A percentile compares a stretch with the other conserved stretches of the same genome.
Conservation (phyloP, 2,888 invertebrate genomes). For the Drosophila dives region DNA sequence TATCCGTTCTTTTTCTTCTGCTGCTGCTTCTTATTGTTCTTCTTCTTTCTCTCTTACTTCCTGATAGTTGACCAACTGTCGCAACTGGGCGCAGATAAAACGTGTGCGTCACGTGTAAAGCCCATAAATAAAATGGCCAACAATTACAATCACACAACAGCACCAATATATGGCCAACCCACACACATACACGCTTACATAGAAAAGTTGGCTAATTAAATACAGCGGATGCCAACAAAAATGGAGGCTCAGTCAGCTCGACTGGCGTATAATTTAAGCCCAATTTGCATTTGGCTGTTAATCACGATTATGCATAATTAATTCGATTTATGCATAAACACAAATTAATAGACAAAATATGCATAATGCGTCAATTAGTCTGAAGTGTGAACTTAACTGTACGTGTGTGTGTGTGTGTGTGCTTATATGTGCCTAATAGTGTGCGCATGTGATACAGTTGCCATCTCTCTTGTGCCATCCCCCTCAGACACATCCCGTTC, state of each 20-base stretch:
- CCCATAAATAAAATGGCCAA: conserved; percentile 56
- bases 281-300: conserved; percentile 77
- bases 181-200: conserved; percentile 8
- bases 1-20: conserved; percentile 17
- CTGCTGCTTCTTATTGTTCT: neutral
- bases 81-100: conserved; percentile 52
- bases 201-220: conserved; percentile 46
- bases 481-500: conserved; percentile 5
- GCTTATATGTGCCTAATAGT: neutral
- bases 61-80: conserved; percentile 51
- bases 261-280: conserved; percentile 55
- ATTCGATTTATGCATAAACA: conserved; percentile 77
- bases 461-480: neutral
- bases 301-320: conserved; percentile 80
- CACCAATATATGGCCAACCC: neutral
- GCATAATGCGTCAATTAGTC: conserved; percentile 75
- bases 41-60: neutral
- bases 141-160: conserved; percentile 18
- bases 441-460: neutral
- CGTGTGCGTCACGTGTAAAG: conserved; percentile 55
- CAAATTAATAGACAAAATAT: conserved; percentile 80
- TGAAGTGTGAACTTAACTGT: conserved; percentile 37
- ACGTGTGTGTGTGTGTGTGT: neutral
- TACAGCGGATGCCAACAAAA: conserved; percentile 49
- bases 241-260: conserved; percentile 8